Evolutionary conservation across 1,140 invertebrate genomes (phyloP), one percentile per base, ranked within the genome.

Genomic region (Globodera ellingtonae): DNA sequence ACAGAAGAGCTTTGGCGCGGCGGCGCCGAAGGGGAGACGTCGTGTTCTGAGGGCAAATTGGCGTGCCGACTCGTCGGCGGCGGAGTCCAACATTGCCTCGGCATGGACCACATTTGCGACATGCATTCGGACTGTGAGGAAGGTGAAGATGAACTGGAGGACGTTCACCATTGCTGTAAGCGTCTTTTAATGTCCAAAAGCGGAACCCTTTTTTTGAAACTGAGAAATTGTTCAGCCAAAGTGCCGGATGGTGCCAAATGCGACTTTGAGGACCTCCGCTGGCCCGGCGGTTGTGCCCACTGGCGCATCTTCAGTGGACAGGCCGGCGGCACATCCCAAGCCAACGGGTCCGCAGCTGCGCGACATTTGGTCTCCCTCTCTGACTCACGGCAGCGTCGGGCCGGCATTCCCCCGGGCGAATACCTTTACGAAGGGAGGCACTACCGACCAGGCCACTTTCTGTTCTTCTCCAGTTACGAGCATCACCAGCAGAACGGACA

Each of bases 391-490:
- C 21, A 82, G 7, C 75, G 62, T n/a, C 79, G 79, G 48, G 35
- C 74, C 15, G 83, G 83, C 47, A n/a, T 86, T 13, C 83, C 83
- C 48, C 84, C 83, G 24, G 69, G 69, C 71, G 72, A 78, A n/a
- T 86, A 84, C 62, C 24, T 48, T 65, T 80, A 85, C 67, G 65
- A 76, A 6, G 84, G 84, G 5, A 47, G 81, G 44, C 59, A 75
- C 15, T 82, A 82, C 21, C 72, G 48, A 46, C 82, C 81, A 2
- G 81, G 85, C 10, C 83, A 85, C 66, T 85, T 87, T 67, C 72
- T 85, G 46, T 87, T 85, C 65, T 85, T 85, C 66, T 86, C 84
- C 47, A 85, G 81, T 48, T 85, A 84, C 71, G 85, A 75, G 50
- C 71, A 59, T 66, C 56, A 59, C 21, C 67, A 69, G 10, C 67